Evolutionary conservation across 1,140 invertebrate genomes (phyloP), one percentile per base, ranked within the genome.

Genomic region (Drosophila elegans): DNA sequence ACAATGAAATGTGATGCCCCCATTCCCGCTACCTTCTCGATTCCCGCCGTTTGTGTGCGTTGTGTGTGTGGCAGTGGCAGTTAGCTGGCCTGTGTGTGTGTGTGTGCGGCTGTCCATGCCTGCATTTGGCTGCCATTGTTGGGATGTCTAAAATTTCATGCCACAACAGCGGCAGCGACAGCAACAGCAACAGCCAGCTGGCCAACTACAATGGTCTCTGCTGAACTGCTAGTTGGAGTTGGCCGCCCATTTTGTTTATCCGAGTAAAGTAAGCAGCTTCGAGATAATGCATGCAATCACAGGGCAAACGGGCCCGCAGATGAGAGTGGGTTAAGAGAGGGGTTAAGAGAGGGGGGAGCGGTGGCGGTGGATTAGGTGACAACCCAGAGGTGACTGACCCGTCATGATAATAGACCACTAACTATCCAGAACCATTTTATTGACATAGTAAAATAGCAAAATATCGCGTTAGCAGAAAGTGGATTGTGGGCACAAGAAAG

Each of bases 111-210:
- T 62, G 64, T 57, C 48, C 51, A 48, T 56, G 46, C 54, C 67
- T 81, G 73, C 67, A 81, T 55, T 67, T 77, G 66, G 32, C 78
- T 29, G 57, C 66, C 79, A 81, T 81, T 81, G 78, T 81, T 74
- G 32, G 27, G 41, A 53, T 48, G 55, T 66, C 73, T 81, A 64
- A 77, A 76, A 72, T 76, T 76, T 72, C 60, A 48, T 48, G 54
- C 48, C 61, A 59, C 53, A 66, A 64, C 44, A 69, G 48, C 48
- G 10, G 12, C 46, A 21, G 54, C 48, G 56, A 59, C 53, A 66
- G 57, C 44, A 60, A 39, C 48, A 36, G 9, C 48, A 41, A 38
- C 39, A 56, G 54, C 66, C 21, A 44, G 49, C 36, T 55, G 49
- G 21, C n/a, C 44, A 54, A 67, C 49, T 46, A 67, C 34, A 78